Evolutionary conservation across 2,113 vertebrate species (phyloP).

Genomic region (Chaenocephalus aceratus): DNA sequence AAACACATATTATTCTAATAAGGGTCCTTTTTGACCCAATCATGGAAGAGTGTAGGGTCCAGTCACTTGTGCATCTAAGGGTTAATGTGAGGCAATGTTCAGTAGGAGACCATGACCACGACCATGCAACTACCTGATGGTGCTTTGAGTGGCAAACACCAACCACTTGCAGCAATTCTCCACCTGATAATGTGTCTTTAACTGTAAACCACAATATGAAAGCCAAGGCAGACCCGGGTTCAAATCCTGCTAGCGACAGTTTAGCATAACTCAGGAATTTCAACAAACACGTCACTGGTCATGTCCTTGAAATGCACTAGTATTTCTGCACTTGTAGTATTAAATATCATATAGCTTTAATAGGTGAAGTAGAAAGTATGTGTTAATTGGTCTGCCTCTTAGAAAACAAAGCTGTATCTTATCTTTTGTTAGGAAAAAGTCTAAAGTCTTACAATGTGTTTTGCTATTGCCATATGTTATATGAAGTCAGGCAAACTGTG

Average conservation of each 20-base stretch:
- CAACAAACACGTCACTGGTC: not conserved
- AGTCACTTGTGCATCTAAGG: no score
- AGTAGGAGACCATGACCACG: conserved; percentile 3
- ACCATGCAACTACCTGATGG: not conserved
- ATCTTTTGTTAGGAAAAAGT: not conserved
- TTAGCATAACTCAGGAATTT: not conserved
- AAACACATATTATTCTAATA: no score
- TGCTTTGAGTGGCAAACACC: not conserved
- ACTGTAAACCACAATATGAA: not conserved
- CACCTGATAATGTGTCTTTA: not conserved
- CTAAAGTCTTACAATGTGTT: no score
- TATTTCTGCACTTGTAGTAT: not conserved
- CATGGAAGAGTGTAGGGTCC: no score
- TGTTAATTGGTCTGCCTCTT: not conserved
- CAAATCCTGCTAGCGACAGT: not conserved
- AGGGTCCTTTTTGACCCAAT: no score
- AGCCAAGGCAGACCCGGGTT: not conserved
- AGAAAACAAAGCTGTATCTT: not conserved
- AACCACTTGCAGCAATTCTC: not conserved
- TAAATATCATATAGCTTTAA: not conserved
- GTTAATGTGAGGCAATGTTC: not conserved
- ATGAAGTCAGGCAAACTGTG: not conserved
- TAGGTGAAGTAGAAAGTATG: not conserved
- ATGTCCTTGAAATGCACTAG: not conserved
- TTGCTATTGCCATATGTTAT: not conserved